phyloP scores from a whole-genome alignment of 2,113 vertebrate genomes.

The Thomomys bottae region DNA sequence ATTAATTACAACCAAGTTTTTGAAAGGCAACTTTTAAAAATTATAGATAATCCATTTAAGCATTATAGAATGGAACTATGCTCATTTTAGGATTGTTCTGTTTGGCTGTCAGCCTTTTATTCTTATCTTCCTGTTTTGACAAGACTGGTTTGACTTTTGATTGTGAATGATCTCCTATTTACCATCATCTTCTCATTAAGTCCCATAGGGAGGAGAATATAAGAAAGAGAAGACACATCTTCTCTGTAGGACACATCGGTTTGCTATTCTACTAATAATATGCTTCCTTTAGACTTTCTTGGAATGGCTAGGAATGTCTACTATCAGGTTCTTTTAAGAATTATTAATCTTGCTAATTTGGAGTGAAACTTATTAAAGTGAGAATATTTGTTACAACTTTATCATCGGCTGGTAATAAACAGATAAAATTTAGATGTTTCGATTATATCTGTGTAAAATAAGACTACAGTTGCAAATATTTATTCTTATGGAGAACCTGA shows the following conservation, averaged over 20 bases:
- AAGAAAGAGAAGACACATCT: not conserved
- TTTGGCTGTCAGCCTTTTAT: not conserved
- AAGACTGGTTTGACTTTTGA: not conserved
- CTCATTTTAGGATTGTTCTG: not conserved
- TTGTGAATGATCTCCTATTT: not conserved
- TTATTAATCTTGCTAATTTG: not conserved
- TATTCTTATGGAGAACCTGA: not conserved
- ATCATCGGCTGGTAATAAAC: not conserved
- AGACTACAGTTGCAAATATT: not conserved
- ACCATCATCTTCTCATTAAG: fast-evolving
- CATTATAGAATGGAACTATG: not conserved
- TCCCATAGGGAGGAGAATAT: not conserved
- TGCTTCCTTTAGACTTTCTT: not conserved
- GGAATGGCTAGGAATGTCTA: not conserved
- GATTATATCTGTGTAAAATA: not conserved
- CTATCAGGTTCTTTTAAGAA: not conserved
- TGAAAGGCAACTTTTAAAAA: not conserved
- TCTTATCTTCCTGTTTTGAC: not conserved
- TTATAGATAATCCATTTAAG: not conserved
- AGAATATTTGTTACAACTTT: not conserved
- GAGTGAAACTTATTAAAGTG: not conserved
- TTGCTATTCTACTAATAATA: not conserved
- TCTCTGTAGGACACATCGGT: not conserved
- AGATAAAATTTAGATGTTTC: not conserved
- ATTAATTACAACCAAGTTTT: not conserved